phyloP scores from a whole-genome alignment of 2,113 vertebrate genomes.

The Rhinolophus sinicus region DNA sequence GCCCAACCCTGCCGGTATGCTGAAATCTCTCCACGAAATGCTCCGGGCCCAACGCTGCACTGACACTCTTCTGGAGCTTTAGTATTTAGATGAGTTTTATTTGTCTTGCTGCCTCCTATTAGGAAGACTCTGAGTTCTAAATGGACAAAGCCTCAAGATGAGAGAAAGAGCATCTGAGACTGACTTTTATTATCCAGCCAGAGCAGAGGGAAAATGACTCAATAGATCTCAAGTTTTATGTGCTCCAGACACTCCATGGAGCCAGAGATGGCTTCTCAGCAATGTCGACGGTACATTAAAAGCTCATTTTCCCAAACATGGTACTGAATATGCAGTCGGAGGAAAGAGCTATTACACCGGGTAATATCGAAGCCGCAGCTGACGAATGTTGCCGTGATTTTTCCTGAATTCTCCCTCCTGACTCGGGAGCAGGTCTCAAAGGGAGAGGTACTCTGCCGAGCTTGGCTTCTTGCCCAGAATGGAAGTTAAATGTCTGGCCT shows the following conservation, averaged over 20 bases:
- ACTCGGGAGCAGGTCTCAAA: constrained; percentile 57
- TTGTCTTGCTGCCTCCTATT: constrained; percentile 78
- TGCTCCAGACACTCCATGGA: constrained; percentile 72
- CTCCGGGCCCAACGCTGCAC: background rate
- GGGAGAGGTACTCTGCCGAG: constrained; percentile 55
- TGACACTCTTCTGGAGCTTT: constrained; percentile 63
- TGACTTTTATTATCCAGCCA: constrained; percentile 81
- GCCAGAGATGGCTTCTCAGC: constrained; percentile 82
- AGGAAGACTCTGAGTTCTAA: constrained; percentile 80
- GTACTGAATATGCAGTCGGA: constrained; percentile 77
- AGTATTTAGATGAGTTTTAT: constrained; percentile 81
- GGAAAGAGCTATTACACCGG: constrained; percentile 68
- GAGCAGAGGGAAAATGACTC: constrained; percentile 82
- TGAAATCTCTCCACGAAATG: background rate
- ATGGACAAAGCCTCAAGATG: constrained; percentile 73
- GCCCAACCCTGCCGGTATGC: background rate
- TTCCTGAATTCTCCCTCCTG: constrained; percentile 45
- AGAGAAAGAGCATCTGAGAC: background rate
- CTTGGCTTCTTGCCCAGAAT: constrained; percentile 76
- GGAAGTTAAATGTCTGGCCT: constrained; percentile 76
- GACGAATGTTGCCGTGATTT: constrained; percentile 40
- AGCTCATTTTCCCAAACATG: constrained; percentile 85
- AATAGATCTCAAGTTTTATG: constrained; percentile 85
- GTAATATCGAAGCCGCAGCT: constrained; percentile 52
- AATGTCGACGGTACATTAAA: constrained; percentile 84